A percentile compares a stretch with the other conserved stretches of the same genome.
phyloP scores from a whole-genome alignment of 2,113 vertebrate species.

The Boleophthalmus pectinirostris region DNA sequence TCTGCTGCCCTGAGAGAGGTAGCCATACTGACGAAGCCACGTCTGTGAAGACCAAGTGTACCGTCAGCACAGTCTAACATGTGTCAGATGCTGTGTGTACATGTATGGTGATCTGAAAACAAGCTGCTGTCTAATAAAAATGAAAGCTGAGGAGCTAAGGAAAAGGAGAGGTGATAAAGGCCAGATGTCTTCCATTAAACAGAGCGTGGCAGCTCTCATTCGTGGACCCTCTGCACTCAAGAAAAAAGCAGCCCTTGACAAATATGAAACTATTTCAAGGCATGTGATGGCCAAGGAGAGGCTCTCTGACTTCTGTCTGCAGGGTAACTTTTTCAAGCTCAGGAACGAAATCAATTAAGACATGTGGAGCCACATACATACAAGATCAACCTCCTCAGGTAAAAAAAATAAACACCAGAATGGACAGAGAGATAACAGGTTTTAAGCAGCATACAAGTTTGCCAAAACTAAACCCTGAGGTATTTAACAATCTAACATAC shows the following conservation, averaged over 20 bases:
- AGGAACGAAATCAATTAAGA: conserved; percentile 9
- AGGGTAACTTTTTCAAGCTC: conserved; percentile 18
- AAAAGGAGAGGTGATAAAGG: conserved; percentile 42
- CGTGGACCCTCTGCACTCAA: conserved; percentile 26
- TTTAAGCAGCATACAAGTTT: conserved; percentile 1
- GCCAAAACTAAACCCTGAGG: not conserved
- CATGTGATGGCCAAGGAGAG: not conserved
- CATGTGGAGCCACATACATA: conserved; percentile 36
- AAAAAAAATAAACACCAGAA: conserved; percentile 1
- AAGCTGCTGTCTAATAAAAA: conserved; percentile 14
- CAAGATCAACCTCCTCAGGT: conserved; percentile 2
- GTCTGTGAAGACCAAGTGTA: conserved; percentile 70
- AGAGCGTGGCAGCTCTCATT: conserved; percentile 55
- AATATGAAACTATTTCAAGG: conserved; percentile 3
- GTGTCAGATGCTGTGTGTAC: not conserved
- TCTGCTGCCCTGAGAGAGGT: conserved; percentile 88
- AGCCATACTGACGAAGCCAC: conserved; percentile 92
- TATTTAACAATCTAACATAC: not conserved
- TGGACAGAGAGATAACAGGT: conserved; percentile 7
- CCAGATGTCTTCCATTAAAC: conserved; percentile 65
- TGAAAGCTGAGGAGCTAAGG: conserved; percentile 39
- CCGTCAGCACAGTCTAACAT: not conserved
- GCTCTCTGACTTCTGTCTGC: not conserved
- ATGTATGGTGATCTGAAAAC: conserved; percentile 6
- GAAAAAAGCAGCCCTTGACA: conserved; percentile 2